These are phyloP conservation scores for Ramphastos sulfuratus DNA, from an alignment of 2,113 vertebrate species.

Conservation along the genomic window DNA sequence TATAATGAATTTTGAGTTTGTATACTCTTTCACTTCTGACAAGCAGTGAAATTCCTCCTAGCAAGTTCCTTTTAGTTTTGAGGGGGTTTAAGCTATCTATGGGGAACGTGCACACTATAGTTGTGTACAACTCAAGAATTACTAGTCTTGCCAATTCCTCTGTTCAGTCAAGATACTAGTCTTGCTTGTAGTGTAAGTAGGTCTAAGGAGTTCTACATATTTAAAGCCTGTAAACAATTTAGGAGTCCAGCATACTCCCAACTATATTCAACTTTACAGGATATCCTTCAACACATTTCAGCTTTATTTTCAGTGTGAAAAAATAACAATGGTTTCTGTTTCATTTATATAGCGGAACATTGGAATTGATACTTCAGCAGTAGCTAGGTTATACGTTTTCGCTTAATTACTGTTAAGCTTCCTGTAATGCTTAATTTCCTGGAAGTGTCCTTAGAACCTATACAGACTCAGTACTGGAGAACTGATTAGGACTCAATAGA, in stretches of 20 bases:
- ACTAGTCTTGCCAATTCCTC: not conserved
- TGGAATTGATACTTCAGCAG: not conserved
- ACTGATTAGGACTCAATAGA: not conserved
- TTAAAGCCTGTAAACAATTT: not conserved
- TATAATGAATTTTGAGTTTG: not conserved
- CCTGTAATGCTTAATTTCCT: not conserved
- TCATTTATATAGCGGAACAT: not conserved
- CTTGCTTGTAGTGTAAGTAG: not conserved
- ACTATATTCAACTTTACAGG: not conserved
- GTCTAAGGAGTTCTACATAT: not conserved
- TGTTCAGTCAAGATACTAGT: not conserved
- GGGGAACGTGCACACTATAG: not conserved
- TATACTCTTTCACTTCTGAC: not conserved
- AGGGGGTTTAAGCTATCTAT: rapidly evolving
- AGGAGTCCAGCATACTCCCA: not conserved
- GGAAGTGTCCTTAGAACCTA: not conserved
- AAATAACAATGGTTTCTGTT: not conserved
- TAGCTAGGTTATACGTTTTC: not conserved
- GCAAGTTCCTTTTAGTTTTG: not conserved
- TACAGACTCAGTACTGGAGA: not conserved
- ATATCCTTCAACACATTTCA: not conserved
- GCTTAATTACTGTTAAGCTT: not conserved
- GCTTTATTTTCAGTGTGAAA: not conserved
- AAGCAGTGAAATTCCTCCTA: not conserved
- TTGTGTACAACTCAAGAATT: not conserved